These are phyloP conservation scores for Stenichneumon culpator DNA, from an alignment of 2,888 invertebrate species.

Conservation along the genomic window DNA sequence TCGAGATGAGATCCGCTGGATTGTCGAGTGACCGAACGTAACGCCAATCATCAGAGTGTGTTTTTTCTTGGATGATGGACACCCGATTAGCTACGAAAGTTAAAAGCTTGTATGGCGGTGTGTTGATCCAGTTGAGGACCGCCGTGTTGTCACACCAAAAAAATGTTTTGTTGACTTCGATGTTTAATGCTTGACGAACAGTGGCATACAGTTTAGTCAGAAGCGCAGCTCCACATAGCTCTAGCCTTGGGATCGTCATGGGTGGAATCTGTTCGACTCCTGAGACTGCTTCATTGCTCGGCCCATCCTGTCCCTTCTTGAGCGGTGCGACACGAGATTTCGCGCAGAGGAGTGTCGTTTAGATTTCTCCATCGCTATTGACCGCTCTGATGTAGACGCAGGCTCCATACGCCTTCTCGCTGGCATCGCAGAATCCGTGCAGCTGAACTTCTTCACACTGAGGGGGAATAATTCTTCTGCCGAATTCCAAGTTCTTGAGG, in stretches of 20 bases:
- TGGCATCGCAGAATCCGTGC: slow-evolving; percentile 72
- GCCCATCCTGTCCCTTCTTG: neutral
- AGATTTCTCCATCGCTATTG: neutral
- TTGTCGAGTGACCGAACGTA: slow-evolving; percentile 42
- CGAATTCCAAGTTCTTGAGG: slow-evolving; percentile 62
- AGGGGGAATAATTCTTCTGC: slow-evolving; percentile 52
- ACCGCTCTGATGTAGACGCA: slow-evolving; percentile 48
- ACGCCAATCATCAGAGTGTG: slow-evolving; percentile 22
- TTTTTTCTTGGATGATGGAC: slow-evolving; percentile 40
- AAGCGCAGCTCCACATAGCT: slow-evolving; percentile 6
- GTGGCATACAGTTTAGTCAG: neutral
- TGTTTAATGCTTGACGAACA: slow-evolving; percentile 3
- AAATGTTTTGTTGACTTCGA: neutral
- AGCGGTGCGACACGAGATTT: slow-evolving; percentile 42
- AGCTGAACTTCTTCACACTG: slow-evolving; percentile 52
- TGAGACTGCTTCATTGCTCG: neutral
- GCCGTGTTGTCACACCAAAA: slow-evolving; percentile 49
- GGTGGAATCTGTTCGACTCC: slow-evolving; percentile 3
- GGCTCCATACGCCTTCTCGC: slow-evolving; percentile 67
- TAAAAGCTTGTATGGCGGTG: slow-evolving; percentile 13
- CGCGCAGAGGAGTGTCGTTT: slow-evolving; percentile 6
- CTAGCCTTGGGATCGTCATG: slow-evolving; percentile 33
- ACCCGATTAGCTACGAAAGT: slow-evolving; percentile 58
- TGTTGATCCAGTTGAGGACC: slow-evolving; percentile 45
- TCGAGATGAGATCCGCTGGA: slow-evolving; percentile 53